A percentile compares a stretch with the other conserved stretches of the same genome.
Conservation (phyloP, 2,113 vertebrate species). For the Paracanthobrama guichenoti region DNA sequence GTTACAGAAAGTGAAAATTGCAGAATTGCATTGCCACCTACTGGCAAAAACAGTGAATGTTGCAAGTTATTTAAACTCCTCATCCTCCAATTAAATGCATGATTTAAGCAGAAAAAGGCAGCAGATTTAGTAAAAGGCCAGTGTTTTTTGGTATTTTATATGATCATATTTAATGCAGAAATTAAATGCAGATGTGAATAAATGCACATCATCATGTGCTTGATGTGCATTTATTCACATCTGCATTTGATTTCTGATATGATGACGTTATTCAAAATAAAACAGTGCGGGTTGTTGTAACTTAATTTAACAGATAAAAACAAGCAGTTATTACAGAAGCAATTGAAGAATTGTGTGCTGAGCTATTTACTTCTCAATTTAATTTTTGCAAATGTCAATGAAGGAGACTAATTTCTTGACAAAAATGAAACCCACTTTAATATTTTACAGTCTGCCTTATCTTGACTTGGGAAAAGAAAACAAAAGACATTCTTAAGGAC, state of each 20-base stretch:
- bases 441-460: conserved; percentile 52
- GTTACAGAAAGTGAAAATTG: not conserved
- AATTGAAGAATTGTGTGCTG: too few relatives aligned
- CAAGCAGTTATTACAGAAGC: not conserved
- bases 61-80: not conserved
- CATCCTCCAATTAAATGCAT: not conserved
- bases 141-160: not conserved
- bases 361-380: not conserved
- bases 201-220: not conserved
- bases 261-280: not conserved
- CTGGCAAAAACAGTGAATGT: not conserved
- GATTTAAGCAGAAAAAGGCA: not conserved
- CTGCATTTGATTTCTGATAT: too few relatives aligned
- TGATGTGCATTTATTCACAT: too few relatives aligned
- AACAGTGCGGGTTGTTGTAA: not conserved
- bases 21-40: not conserved
- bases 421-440: conserved; percentile 55
- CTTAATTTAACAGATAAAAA: not conserved
- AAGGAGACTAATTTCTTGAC: not conserved
- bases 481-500: conserved; percentile 8
- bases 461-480: conserved; percentile 50
- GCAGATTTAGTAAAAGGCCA: not conserved
- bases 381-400: not conserved
- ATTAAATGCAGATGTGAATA: not conserved
- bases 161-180: not conserved